These are phyloP conservation scores for Lutjanus campechanus DNA, from an alignment of 2,797 vertebrate species.

Conservation along the genomic window DNA sequence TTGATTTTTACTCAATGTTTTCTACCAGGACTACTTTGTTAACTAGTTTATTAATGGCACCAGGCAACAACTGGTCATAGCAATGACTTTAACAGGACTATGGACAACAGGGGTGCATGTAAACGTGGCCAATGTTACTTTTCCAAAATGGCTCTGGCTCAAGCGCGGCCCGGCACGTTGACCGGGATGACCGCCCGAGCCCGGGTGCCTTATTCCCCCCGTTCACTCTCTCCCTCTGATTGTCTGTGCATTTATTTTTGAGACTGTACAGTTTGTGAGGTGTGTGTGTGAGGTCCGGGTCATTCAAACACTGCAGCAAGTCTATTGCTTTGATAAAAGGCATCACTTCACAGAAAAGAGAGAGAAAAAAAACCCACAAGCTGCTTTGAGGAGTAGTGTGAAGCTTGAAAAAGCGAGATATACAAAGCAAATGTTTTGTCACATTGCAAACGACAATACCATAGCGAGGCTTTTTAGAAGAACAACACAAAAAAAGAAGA, in stretches of 20 bases:
- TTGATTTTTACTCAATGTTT: neutral
- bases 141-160: conserved; percentile 42
- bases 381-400: conserved; percentile 78
- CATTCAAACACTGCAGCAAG: conserved; percentile 83
- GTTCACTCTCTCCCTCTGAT: conserved; percentile 79
- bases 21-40: conserved; percentile 12
- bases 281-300: conserved; percentile 83
- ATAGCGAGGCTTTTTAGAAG: conserved; percentile 51
- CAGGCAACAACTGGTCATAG: conserved; percentile 5
- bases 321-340: conserved; percentile 87
- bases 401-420: conserved; percentile 67
- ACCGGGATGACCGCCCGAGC: conserved; percentile 4
- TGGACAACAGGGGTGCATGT: conserved; percentile 44
- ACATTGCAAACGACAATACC: conserved; percentile 69
- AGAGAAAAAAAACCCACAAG: conserved; percentile 54
- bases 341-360: conserved; percentile 81
- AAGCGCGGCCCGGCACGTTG: conserved; percentile 12
- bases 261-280: conserved; percentile 80
- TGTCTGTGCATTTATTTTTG: conserved; percentile 86
- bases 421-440: conserved; percentile 72
- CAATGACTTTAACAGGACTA: conserved; percentile 17
- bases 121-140: conserved; percentile 56
- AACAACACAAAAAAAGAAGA: conserved; percentile 26
- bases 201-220: conserved; percentile 22
- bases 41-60: conserved; percentile 5